Evolutionary conservation across 2,113 vertebrate species (phyloP).

Genomic region (Ptyas mucosa): DNA sequence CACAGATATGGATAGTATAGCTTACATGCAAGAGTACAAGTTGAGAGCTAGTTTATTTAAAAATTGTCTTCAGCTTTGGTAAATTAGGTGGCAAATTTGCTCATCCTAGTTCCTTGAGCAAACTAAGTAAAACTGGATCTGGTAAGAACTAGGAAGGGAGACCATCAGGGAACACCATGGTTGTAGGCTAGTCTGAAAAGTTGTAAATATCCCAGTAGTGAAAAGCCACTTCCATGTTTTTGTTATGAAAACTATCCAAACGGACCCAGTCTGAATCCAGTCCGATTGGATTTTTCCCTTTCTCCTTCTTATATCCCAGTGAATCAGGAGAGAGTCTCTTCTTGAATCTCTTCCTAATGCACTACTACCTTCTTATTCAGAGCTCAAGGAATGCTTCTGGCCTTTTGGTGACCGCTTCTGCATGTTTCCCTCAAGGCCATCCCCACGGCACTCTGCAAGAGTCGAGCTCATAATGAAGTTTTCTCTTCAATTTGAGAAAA

Average conservation of each 20-base stretch:
- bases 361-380: background rate
- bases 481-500: background rate
- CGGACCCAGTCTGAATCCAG: background rate
- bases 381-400: background rate
- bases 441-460: background rate
- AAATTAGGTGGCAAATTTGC: background rate
- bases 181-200: background rate
- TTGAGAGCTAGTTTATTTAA: background rate
- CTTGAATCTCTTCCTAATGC: background rate
- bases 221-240: background rate
- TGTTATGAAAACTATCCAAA: background rate
- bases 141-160: background rate
- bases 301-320: background rate
- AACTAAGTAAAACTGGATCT: background rate
- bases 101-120: background rate
- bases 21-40: background rate
- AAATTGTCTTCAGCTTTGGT: background rate
- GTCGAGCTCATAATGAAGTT: background rate
- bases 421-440: background rate
- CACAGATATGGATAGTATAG: background rate
- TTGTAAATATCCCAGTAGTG: background rate
- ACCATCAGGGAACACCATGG: background rate
- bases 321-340: background rate
- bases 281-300: background rate
- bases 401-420: background rate